Percentiles rank a stretch among this genome's conserved stretches.
These are phyloP conservation scores for Acronicta alni DNA, from an alignment of 2,888 invertebrate genomes.

Conservation along the genomic window DNA sequence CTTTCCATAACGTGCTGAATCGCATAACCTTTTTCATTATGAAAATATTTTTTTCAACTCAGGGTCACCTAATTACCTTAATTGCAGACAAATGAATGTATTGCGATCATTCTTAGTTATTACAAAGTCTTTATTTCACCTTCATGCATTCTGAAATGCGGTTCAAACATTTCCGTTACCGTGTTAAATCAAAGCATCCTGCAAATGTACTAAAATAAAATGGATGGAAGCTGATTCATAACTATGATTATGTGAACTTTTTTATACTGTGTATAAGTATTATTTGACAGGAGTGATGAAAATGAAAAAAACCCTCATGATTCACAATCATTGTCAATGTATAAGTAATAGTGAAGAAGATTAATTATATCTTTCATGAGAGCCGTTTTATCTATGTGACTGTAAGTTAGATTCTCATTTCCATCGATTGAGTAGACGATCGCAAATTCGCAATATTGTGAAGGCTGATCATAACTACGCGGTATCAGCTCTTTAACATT, in stretches of 20 bases:
- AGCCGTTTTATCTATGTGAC: background rate
- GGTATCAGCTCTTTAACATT: background rate
- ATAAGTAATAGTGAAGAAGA: too few species aligned
- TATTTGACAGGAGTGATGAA: background rate
- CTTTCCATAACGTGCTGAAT: slow-evolving; percentile 8
- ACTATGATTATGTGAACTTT: slow-evolving; percentile 8
- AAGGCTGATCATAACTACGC: background rate
- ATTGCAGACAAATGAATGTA: slow-evolving; percentile 29
- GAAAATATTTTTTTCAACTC: slow-evolving; percentile 22
- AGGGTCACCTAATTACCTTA: slow-evolving; percentile 39
- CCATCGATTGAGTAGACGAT: background rate
- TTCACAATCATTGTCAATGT: too few species aligned
- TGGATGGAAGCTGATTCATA: slow-evolving; percentile 28
- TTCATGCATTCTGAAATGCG: slow-evolving; percentile 43
- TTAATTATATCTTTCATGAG: too few species aligned
- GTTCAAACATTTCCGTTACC: slow-evolving; percentile 45
- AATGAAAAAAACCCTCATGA: too few species aligned
- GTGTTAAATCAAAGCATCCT: slow-evolving; percentile 54
- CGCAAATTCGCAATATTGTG: background rate
- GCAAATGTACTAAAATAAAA: slow-evolving; percentile 47
- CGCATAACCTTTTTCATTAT: slow-evolving; percentile 11
- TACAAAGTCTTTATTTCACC: slow-evolving; percentile 37
- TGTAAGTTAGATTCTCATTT: background rate
- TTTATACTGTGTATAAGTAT: too few species aligned
- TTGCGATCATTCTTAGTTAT: slow-evolving; percentile 22